Evolutionary conservation across 2,888 invertebrate genomes (phyloP), one percentile per base, ranked within the genome.

Genomic region (Pinctada fucata): DNA sequence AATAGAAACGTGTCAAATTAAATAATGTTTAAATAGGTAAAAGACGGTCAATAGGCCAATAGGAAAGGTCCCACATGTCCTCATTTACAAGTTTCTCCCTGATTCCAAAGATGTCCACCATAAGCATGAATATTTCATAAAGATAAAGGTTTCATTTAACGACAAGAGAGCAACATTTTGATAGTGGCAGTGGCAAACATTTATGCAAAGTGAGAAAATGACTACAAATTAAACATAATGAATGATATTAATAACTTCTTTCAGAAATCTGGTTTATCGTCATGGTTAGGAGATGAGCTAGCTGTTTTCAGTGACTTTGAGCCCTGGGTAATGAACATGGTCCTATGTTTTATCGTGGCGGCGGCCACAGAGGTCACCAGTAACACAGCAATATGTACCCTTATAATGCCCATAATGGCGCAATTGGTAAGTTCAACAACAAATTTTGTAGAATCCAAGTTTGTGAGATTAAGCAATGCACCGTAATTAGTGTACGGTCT

Each of bases 331-430:
- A 83, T 92, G 70, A 87, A 89, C 72, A 75, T 90, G 50, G 83
- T 89, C 31, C 80, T 91, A 50, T 88, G 88, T 73, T 85, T 87
- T 74, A 87, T 91, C 31, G 88, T 90, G 8, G 85, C 89, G 10
- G 84, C 89, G 45, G 84, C 89, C 72, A 92, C 92, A 6, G 90
- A 91, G 79, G 87, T 92, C 31, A 91, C 91, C 52, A 90, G 90
- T 80, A 92, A 92, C 83, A 87, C 88, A 1, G 90, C 92, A 58
- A 91, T 89, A 13, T 89, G 91, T 50, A 91, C 90, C n/a, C 84
- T 92, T 8, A 88, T 91, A 85, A 89, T 91, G 85, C 91, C 91
- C 4, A 91, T 92, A 3, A 76, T 92, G 71, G 88, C 90, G 2
- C 85, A 89, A 76, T 83, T 91, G 85, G 91, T 91, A 76, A 83